Percentiles rank a stretch among this genome's conserved stretches.
Evolutionary conservation across 2,888 invertebrate genomes (phyloP).

Genomic region (Aporophyla nigra): DNA sequence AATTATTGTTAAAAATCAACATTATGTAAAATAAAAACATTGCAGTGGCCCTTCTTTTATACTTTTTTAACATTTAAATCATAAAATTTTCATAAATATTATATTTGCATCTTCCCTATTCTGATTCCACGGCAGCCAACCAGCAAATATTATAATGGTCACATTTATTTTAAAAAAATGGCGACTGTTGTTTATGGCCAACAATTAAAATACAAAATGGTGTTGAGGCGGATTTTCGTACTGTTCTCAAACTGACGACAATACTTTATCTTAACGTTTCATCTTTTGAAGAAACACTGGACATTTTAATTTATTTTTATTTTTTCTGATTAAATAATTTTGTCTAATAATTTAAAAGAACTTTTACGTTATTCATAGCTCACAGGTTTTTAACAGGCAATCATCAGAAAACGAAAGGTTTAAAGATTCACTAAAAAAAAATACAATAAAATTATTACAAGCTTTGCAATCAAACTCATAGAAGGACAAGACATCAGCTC

Average conservation of each 20-base stretch:
- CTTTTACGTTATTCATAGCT: neutral
- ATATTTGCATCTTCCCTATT: no score
- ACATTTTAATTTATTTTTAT: neutral
- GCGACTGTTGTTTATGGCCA: conserved; percentile 44
- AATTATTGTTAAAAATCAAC: no score
- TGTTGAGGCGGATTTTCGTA: conserved; percentile 26
- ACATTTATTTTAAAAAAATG: conserved; percentile 43
- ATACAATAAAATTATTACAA: neutral
- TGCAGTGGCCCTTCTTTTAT: no score
- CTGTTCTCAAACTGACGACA: conserved; percentile 20
- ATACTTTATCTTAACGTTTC: conserved; percentile 15
- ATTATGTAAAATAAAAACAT: no score
- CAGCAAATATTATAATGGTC: conserved; percentile 53
- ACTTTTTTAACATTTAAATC: no score
- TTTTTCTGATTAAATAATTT: no score
- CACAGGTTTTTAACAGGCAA: neutral
- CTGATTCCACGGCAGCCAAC: conserved; percentile 20
- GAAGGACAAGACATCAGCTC: neutral
- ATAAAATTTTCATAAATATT: no score
- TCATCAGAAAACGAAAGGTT: neutral
- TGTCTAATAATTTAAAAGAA: no score
- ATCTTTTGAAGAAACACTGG: conserved; percentile 1
- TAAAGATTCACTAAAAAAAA: neutral
- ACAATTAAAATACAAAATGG: conserved; percentile 49
- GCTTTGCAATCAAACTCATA: neutral